These are phyloP conservation scores for Tragulus kanchil DNA, from an alignment of 2,113 vertebrate species.

Conservation along the genomic window DNA sequence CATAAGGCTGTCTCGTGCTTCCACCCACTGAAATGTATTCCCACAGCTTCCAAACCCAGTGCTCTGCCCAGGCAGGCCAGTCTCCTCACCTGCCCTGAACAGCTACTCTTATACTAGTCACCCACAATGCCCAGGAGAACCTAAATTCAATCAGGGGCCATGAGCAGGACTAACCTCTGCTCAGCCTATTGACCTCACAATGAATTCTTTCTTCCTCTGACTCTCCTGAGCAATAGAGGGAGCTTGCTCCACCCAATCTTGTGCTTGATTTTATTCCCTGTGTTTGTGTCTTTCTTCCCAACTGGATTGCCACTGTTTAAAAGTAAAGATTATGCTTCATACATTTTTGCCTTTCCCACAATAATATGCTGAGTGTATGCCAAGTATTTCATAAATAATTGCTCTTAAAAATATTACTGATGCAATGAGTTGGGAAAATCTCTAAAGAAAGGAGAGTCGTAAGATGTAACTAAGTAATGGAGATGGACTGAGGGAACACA, in stretches of 20 bases:
- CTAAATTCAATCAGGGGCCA: background rate
- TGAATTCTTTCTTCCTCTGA: background rate
- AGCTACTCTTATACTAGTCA: background rate
- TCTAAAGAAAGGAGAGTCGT: background rate
- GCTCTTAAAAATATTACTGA: slow-evolving; percentile 18
- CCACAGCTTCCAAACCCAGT: background rate
- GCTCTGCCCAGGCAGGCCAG: background rate
- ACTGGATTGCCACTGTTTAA: background rate
- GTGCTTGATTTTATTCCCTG: background rate
- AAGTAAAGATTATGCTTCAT: background rate
- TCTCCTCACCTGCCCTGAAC: too few relatives aligned
- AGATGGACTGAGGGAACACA: background rate
- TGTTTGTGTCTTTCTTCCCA: background rate
- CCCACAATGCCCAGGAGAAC: background rate
- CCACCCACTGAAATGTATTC: background rate
- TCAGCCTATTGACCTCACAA: background rate
- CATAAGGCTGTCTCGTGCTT: background rate
- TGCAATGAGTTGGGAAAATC: background rate
- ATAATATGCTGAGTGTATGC: background rate
- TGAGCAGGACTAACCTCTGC: background rate
- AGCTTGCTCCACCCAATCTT: background rate
- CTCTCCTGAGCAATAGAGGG: background rate
- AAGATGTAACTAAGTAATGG: background rate
- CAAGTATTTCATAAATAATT: background rate
- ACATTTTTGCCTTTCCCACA: background rate